phyloP scores from a whole-genome alignment of 2,888 invertebrate species.

The Drymonia ruficornis region DNA sequence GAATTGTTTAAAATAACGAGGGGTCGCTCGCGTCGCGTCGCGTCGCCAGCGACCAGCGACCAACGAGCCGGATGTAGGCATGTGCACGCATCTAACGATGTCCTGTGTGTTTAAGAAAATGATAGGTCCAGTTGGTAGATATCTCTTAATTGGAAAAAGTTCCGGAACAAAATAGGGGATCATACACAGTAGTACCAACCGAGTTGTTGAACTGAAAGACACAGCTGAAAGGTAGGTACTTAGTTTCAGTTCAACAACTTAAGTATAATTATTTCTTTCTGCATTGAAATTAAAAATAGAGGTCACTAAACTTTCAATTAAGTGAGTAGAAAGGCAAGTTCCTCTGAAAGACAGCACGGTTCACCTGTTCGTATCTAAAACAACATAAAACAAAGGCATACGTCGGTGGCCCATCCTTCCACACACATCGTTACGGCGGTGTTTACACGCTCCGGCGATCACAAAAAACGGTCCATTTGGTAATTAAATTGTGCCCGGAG shows the following conservation, averaged over 20 bases:
- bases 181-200: too few species aligned
- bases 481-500: slow-evolving; percentile 74
- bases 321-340: too few species aligned
- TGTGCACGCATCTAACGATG: background rate
- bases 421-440: slow-evolving; percentile 44
- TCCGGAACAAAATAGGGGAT: too few species aligned
- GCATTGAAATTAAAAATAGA: too few species aligned
- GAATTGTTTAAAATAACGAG: slow-evolving; percentile 83
- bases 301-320: too few species aligned
- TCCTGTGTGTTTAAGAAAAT: background rate
- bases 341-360: slow-evolving; percentile 9
- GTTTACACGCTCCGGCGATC: slow-evolving; percentile 63
- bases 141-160: background rate
- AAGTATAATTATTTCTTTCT: too few species aligned
- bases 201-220: too few species aligned
- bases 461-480: slow-evolving; percentile 78
- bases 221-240: too few species aligned
- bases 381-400: slow-evolving; percentile 23
- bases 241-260: too few species aligned
- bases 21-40: slow-evolving; percentile 52
- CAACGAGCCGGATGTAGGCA: slow-evolving; percentile 5
- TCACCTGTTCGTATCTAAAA: slow-evolving; percentile 16
- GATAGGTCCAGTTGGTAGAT: background rate
- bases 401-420: slow-evolving; percentile 12
- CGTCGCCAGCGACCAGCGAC: too few species aligned